Evolutionary conservation across 2,797 vertebrate species (phyloP).

Genomic region (Chiroxiphia lanceolata): DNA sequence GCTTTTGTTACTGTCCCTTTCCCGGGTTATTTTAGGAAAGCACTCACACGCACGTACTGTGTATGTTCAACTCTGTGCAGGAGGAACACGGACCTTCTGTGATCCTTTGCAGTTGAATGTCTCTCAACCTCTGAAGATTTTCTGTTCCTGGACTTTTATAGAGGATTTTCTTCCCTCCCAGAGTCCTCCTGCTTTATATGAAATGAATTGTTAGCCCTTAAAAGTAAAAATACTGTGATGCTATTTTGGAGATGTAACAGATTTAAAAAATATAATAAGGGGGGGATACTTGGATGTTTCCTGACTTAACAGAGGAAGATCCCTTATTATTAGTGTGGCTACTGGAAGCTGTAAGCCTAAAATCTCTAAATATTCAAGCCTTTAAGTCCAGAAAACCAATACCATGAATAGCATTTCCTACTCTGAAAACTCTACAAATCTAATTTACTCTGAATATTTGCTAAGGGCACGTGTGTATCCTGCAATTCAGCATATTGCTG

Average conservation of each 20-base stretch:
- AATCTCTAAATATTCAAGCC: background rate
- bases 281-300: background rate
- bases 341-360: background rate
- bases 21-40: slow-evolving; percentile 33
- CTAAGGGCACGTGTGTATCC: background rate
- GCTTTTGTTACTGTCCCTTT: background rate
- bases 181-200: background rate
- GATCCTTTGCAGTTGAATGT: background rate
- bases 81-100: background rate
- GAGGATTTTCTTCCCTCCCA: background rate
- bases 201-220: slow-evolving; percentile 5
- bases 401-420: background rate
- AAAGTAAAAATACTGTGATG: background rate
- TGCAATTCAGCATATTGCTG: background rate
- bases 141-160: slow-evolving; percentile 15
- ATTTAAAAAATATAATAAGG: background rate
- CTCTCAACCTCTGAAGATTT: background rate
- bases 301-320: background rate
- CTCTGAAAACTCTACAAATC: background rate
- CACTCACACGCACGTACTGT: background rate
- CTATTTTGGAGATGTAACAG: background rate
- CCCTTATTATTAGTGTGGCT: background rate
- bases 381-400: background rate
- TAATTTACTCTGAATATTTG: background rate
- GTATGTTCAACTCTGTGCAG: background rate